Evolutionary conservation across 2,888 invertebrate species (phyloP).

Genomic region (Metopia argyrocephala): DNA sequence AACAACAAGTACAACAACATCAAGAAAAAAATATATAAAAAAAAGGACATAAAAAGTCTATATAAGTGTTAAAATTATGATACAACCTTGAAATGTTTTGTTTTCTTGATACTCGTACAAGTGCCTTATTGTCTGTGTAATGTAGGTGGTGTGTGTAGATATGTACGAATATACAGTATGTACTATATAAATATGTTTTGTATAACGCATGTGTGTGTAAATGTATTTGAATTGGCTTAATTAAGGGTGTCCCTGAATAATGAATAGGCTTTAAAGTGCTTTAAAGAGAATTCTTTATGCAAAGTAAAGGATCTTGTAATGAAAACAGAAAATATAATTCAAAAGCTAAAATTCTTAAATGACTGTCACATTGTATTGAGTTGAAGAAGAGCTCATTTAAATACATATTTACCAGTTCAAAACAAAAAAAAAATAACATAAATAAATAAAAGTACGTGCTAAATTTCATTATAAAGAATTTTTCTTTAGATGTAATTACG

Average conservation of each 20-base stretch:
- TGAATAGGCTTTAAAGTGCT: background rate
- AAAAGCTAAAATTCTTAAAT: too few relatives aligned
- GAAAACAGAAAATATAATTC: too few relatives aligned
- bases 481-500: too few relatives aligned
- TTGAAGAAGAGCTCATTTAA: too few relatives aligned
- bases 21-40: background rate
- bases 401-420: too few relatives aligned
- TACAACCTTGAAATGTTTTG: slow-evolving; percentile 58
- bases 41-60: slow-evolving; percentile 29
- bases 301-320: too few relatives aligned
- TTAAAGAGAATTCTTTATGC: too few relatives aligned
- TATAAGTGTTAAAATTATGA: slow-evolving; percentile 57
- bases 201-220: background rate
- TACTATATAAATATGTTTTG: background rate
- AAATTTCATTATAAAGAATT: too few relatives aligned
- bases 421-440: too few relatives aligned
- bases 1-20: background rate
- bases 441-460: too few relatives aligned
- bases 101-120: background rate
- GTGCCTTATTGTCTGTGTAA: background rate
- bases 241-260: slow-evolving; percentile 26
- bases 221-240: slow-evolving; percentile 11
- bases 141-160: background rate
- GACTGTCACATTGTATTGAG: too few relatives aligned
- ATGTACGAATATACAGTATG: background rate